Percentiles rank a stretch among this genome's conserved stretches.
These are phyloP conservation scores for Amblyjoppa proteus DNA, from an alignment of 2,888 invertebrate species.

Conservation along the genomic window DNA sequence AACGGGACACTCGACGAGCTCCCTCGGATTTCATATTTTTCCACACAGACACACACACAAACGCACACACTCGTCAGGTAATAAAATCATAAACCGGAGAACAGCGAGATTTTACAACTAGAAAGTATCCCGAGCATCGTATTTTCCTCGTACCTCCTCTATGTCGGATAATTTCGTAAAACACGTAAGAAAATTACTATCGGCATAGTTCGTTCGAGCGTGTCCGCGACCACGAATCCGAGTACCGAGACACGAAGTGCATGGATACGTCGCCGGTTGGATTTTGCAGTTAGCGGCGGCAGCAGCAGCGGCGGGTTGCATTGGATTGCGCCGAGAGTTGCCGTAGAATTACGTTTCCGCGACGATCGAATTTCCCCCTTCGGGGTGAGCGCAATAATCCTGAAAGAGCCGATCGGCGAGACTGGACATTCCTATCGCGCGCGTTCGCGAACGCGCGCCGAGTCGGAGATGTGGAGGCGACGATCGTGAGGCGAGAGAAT, in stretches of 20 bases:
- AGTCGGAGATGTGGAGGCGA: neutral
- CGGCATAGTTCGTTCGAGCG: slow-evolving; percentile 54
- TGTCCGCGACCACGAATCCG: slow-evolving; percentile 50
- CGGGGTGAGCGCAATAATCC: slow-evolving; percentile 59
- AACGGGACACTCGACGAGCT: neutral
- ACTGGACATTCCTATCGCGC: slow-evolving; percentile 51
- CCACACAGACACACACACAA: neutral
- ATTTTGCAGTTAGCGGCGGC: slow-evolving; percentile 12
- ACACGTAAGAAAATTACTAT: slow-evolving; percentile 54
- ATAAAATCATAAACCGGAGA: slow-evolving; percentile 25
- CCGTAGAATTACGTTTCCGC: slow-evolving; percentile 63
- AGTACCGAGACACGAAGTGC: slow-evolving; percentile 50
- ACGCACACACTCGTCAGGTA: neutral
- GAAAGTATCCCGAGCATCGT: slow-evolving; percentile 58
- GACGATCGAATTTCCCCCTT: slow-evolving; percentile 63
- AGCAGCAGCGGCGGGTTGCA: slow-evolving; percentile 24
- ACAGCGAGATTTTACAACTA: slow-evolving; percentile 59
- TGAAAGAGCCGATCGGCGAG: slow-evolving; percentile 38
- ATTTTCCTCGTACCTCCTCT: slow-evolving; percentile 30
- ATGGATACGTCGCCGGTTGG: slow-evolving; percentile 19
- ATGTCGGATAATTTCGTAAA: slow-evolving; percentile 59
- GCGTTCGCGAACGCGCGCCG: slow-evolving; percentile 32
- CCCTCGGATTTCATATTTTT: neutral
- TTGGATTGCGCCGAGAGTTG: slow-evolving; percentile 30
- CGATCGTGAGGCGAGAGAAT: slow-evolving; percentile 43